These are phyloP conservation scores for Cosmia pyralina DNA, from an alignment of 2,888 invertebrate genomes.

Conservation along the genomic window DNA sequence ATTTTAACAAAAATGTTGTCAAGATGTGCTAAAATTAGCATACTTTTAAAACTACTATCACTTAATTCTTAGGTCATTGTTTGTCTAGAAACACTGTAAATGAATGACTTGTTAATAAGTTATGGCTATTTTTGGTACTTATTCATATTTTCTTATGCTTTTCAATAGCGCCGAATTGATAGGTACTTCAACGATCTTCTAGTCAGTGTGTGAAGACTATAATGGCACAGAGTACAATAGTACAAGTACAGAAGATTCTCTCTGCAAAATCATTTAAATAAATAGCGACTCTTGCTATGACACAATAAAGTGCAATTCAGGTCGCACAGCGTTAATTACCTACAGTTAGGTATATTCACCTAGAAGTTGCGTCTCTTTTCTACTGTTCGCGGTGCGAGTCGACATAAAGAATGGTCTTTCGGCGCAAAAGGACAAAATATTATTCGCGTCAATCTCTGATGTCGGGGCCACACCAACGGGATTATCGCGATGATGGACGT, in stretches of 20 bases:
- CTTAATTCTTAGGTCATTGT: background rate
- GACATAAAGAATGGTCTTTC: background rate
- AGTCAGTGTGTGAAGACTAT: no score
- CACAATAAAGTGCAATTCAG: no score
- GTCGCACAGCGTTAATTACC: no score
- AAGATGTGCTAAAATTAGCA: background rate
- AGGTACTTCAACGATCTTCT: background rate
- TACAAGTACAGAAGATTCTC: no score
- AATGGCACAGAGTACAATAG: background rate
- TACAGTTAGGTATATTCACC: no score
- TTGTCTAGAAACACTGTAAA: background rate
- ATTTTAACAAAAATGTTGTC: background rate
- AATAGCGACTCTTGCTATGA: no score
- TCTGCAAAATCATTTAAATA: no score
- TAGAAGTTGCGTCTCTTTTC: no score
- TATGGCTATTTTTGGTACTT: background rate
- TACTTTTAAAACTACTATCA: background rate
- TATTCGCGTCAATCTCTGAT: background rate
- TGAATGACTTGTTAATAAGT: background rate
- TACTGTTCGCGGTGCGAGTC: background rate
- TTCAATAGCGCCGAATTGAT: background rate
- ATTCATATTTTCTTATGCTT: background rate
- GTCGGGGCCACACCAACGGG: no score
- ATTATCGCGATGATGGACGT: no score
- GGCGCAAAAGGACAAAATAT: background rate